A percentile compares a stretch with the other conserved stretches of the same genome.
phyloP scores from a whole-genome alignment of 1,140 invertebrate genomes.

The Steinernema feltiae region DNA sequence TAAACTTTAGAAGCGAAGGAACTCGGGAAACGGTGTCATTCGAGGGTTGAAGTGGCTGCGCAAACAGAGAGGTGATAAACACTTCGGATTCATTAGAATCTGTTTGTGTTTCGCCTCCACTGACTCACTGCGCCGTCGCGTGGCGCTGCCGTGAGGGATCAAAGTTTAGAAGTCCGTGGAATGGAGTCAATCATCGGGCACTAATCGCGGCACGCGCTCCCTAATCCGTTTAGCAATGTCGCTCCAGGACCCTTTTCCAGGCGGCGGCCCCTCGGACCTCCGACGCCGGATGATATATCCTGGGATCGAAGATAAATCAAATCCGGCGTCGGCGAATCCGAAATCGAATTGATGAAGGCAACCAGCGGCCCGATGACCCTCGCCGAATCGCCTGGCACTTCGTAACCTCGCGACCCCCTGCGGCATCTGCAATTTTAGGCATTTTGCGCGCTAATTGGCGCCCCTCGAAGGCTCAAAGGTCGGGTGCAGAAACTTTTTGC shows the following conservation, averaged over 20 bases:
- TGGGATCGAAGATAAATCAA: neutral
- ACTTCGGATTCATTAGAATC: too few species aligned
- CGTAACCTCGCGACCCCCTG: neutral
- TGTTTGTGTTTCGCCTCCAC: too few species aligned
- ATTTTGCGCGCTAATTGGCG: neutral
- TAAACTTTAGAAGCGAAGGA: too few species aligned
- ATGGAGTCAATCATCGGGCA: neutral
- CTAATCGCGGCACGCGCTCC: neutral
- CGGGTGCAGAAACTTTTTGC: neutral
- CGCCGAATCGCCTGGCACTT: neutral
- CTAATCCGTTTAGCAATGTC: constrained; percentile 5
- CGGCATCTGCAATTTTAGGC: neutral
- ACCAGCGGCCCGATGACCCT: too few species aligned
- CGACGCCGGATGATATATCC: neutral
- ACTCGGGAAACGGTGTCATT: too few species aligned
- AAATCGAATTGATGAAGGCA: neutral
- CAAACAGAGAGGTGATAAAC: too few species aligned
- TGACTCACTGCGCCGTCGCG: too few species aligned
- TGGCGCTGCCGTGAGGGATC: neutral
- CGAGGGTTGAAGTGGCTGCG: too few species aligned
- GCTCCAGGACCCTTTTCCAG: neutral
- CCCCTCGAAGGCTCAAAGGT: neutral
- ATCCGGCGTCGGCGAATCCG: neutral
- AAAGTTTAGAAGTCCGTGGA: neutral
- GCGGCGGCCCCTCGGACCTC: neutral